phyloP scores from a whole-genome alignment of 1,140 invertebrate genomes.

The Choristoneura fumiferana region DNA sequence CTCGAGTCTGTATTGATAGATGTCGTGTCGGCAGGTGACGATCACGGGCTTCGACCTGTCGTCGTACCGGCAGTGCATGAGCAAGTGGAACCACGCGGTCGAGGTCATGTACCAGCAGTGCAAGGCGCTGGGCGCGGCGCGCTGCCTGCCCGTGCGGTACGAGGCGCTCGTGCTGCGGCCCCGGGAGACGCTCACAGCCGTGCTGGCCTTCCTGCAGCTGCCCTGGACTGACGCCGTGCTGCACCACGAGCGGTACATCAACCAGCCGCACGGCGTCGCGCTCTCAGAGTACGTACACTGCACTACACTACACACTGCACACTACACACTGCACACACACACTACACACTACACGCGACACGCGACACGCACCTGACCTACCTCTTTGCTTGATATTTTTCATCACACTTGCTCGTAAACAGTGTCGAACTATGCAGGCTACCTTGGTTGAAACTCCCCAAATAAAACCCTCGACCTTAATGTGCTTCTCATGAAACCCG shows the following conservation, averaged over 20 bases:
- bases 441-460: too few relatives aligned
- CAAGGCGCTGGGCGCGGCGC: slow-evolving; percentile 88
- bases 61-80: slow-evolving; percentile 95
- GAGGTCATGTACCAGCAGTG: slow-evolving; percentile 97
- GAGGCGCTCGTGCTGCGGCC: slow-evolving; percentile 98
- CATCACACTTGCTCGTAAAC: too few relatives aligned
- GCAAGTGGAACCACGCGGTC: slow-evolving; percentile 97
- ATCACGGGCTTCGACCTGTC: slow-evolving; percentile 98
- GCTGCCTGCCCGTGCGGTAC: slow-evolving; percentile 94
- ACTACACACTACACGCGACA: too few relatives aligned
- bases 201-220: slow-evolving; percentile 94
- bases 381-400: too few relatives aligned
- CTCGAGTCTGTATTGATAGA: too few relatives aligned
- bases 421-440: too few relatives aligned
- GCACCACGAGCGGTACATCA: slow-evolving; percentile 98
- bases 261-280: slow-evolving; percentile 95
- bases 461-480: too few relatives aligned
- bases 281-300: slow-evolving; percentile 89
- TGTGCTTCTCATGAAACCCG: too few relatives aligned
- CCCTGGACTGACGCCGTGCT: slow-evolving; percentile 97
- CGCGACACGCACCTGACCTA: too few relatives aligned
- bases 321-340: too few relatives aligned
- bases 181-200: slow-evolving; percentile 91
- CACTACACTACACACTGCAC: too few relatives aligned
- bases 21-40: slow-evolving; percentile 85